Evolutionary conservation across 2,113 vertebrate genomes (phyloP).

Genomic region (Sander lucioperca): DNA sequence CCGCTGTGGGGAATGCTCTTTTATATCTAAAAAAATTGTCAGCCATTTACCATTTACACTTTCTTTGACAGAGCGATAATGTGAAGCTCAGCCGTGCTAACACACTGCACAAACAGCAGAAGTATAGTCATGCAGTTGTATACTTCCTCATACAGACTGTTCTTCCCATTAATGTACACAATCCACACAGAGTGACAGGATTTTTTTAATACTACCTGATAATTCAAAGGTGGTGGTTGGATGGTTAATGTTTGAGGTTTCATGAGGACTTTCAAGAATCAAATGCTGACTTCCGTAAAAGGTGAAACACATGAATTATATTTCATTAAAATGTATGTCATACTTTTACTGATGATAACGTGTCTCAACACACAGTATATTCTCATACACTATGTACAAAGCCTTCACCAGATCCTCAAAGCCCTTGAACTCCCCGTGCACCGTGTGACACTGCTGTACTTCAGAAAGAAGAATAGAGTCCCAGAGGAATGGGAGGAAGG

Average conservation of each 20-base stretch:
- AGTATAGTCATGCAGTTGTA: neutral
- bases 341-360: neutral
- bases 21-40: neutral
- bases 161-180: slow-evolving; percentile 2
- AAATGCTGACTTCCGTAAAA: slow-evolving; percentile 5
- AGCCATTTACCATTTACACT: neutral
- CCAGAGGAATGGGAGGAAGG: slow-evolving; percentile 51
- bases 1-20: neutral
- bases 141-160: slow-evolving; percentile 30
- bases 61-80: neutral
- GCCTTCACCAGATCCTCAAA: slow-evolving; percentile 3
- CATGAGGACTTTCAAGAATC: neutral
- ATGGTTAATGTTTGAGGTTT: neutral
- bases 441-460: slow-evolving; percentile 18
- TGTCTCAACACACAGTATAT: neutral
- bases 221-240: neutral
- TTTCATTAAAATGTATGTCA: neutral
- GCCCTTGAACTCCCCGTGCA: neutral
- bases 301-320: neutral
- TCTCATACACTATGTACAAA: neutral
- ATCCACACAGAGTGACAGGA: neutral
- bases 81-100: neutral
- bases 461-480: slow-evolving; percentile 49
- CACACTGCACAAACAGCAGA: slow-evolving; percentile 9
- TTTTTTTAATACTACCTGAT: neutral